A percentile compares a stretch with the other conserved stretches of the same genome.
Conservation (phyloP, 2,113 vertebrate species). For the Formicarius rufipectus region DNA sequence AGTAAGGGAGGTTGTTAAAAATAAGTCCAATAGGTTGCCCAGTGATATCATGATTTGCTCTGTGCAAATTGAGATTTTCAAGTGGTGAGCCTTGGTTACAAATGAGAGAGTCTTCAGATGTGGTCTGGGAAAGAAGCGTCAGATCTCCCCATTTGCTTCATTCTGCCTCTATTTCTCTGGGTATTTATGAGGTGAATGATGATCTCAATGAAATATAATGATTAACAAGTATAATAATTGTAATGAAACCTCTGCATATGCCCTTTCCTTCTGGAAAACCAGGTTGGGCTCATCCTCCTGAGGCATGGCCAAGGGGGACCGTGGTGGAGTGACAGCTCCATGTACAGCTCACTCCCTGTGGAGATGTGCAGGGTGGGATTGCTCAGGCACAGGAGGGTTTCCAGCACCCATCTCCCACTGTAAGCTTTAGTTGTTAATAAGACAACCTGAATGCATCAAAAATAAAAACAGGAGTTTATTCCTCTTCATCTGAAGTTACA, state of each 20-base stretch:
- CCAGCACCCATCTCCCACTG: background rate
- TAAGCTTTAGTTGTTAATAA: no score
- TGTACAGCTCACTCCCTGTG: rapidly evolving
- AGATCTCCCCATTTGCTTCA: background rate
- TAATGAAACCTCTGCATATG: background rate
- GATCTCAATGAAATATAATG: background rate
- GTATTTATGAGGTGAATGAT: background rate
- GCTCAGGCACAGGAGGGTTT: background rate
- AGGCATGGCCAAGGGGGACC: background rate
- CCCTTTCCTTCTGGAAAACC: background rate
- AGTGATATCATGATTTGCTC: background rate
- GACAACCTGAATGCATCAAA: no score
- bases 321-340: rapidly evolving
- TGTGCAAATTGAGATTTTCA: constrained; percentile 9
- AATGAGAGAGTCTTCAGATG: background rate
- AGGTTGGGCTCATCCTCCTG: background rate
- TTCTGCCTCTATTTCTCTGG: background rate
- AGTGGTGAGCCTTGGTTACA: background rate
- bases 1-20: background rate
- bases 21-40: background rate
- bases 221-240: background rate
- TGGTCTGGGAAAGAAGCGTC: background rate
- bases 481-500: no score
- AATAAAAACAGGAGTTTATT: no score
- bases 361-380: background rate